phyloP scores from a whole-genome alignment of 2,888 invertebrate species.

The Morinoia aosen region DNA sequence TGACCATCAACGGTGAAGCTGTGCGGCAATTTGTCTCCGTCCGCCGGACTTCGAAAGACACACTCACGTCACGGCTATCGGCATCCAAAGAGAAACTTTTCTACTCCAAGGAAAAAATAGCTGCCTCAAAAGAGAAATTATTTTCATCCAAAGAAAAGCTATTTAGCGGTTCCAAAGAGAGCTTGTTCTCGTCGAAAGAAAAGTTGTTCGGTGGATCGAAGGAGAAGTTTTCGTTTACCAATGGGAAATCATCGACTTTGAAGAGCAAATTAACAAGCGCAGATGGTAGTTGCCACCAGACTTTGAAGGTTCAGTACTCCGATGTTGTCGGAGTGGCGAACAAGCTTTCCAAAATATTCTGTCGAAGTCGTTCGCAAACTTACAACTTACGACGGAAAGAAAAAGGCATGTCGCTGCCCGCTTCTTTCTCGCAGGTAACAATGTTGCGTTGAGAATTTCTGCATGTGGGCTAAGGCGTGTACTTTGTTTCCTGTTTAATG shows the following conservation, averaged over 20 bases:
- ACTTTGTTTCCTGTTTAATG: not conserved
- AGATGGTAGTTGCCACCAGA: slow-evolving; percentile 56
- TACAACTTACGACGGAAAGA: slow-evolving; percentile 60
- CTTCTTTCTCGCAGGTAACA: slow-evolving; percentile 43
- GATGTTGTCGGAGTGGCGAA: slow-evolving; percentile 64
- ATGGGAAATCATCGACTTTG: not conserved
- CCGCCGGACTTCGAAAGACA: not conserved
- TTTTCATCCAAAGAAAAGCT: not conserved
- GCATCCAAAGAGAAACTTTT: slow-evolving; percentile 28
- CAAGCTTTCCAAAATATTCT: slow-evolving; percentile 59
- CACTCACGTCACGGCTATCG: slow-evolving; percentile 16
- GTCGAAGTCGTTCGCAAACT: slow-evolving; percentile 61
- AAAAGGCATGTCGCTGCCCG: slow-evolving; percentile 57
- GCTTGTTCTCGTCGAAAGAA: not conserved
- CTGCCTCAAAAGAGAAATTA: slow-evolving; percentile 4
- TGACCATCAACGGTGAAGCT: slow-evolving; percentile 19
- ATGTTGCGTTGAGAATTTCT: not conserved
- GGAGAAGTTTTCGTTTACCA: not conserved
- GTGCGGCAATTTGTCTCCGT: not conserved
- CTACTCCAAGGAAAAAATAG: not conserved
- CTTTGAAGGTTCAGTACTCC: slow-evolving; percentile 61
- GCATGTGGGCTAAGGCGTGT: not conserved
- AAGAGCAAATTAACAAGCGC: not conserved
- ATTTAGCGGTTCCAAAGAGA: not conserved
- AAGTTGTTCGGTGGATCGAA: not conserved